phyloP scores from a whole-genome alignment of 2,113 vertebrate species.

The Ovis aries region ARS-UI_Ramb_v3.0 NC_056074.1:9234501-9235000 shows the following conservation, averaged over 20 bases:
- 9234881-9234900: neutral
- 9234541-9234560: neutral
- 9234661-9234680: neutral
- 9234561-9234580: neutral
- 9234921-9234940: neutral
- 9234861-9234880: neutral
- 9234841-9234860: neutral
- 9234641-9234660: neutral
- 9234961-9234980: neutral
- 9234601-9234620: neutral
- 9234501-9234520: neutral
- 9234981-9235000: neutral
- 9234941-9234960: neutral
- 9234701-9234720: neutral
- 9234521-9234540: neutral
- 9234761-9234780: neutral
- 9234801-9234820: neutral
- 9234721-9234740: neutral
- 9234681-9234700: neutral
- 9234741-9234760: neutral
- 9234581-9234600: no score
- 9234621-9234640: neutral
- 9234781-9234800: neutral
- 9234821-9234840: neutral
- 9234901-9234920: neutral